Evolutionary conservation across 2,888 invertebrate genomes (phyloP), one percentile per base, ranked within the genome.

Genomic region (Drosophila anomelani): DNA sequence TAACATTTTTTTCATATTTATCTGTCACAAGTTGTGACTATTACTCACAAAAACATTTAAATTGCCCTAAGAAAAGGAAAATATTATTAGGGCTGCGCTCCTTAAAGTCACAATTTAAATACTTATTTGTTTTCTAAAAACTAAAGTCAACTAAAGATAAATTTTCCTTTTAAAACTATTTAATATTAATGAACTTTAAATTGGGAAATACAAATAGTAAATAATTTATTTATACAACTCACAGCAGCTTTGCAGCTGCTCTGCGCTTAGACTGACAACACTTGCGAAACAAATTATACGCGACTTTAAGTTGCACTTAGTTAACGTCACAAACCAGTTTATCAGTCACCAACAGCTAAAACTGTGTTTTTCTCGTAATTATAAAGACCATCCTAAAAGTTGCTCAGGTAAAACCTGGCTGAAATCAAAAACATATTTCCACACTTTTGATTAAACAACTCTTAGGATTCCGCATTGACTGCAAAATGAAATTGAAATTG

Each of bases 401-500:
- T 43, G 41, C 5, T 43, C 10, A 17, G 15, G 15, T 17, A 43
- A 59, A 59, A 36, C 15, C 29, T 34, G 4, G 12, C 34, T 12
- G 2, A 34, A 34, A 34, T 12, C 9, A 32, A 34, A 32, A 59
- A 36, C 15, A 38, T 23, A 29, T 54, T 55, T 68, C 41, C 41
- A 20, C 66, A 64, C 66, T 64, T 64, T 66, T 17, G 34, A 26
- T 64, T 47, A 15, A 13, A 7, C 29, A 39, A 39, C 56, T 39
- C 39, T 41, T 32, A 13, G 2, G 10, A 41, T 41, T 64, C 5
- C 13, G 4, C 10, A 20, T 13, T 23, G 46, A 47, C 46, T 32
- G 13, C n/a, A n/a, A n/a, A n/a, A n/a, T n/a, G 3, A 29, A n/a
- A 29, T 29, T 32, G n/a, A 8, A 60, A 38, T 17, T 23, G 49